Evolutionary conservation across 2,113 vertebrate species (phyloP), one percentile per base, ranked within the genome.

Genomic region (Marcusenius ussheri): DNA sequence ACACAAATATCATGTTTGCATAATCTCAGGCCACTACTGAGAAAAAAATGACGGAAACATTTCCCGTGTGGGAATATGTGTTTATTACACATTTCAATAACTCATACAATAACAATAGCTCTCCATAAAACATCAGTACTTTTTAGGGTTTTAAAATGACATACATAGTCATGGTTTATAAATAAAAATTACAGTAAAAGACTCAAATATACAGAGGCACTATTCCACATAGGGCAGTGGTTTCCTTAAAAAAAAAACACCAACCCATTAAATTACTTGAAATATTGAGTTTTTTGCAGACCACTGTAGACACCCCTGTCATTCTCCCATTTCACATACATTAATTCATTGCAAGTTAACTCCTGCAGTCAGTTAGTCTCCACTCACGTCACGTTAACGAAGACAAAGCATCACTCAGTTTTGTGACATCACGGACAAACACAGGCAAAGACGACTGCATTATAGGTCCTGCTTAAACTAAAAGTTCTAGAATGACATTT

Each of bases 41-140:
- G 31, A 45, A 70, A 66, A 66, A 88, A 42, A 24, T 13, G 4
- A 46, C 42, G 11, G 58, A 66, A 89, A 24, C 17, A 39, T 51
- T 83, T 50, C 17, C 45, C 46, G 2, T 88, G 31, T 83, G 47
- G 42, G 24, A 11, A 21, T 50, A 39, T 87, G 77, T 17, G 31
- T 21, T 62, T 90, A 51, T 66, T 46, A 89, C 39, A 86, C 66
- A 90, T 86, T 87, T 31, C 13, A 85, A 84, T 24, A 50, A 50
- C 27, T 7, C 35, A 42, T 27, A 45, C 77, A 84, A 27, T 80
- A 62, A 62, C 77, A 58, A 89, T 45, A 10, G 39, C 10, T 39
- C 70, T 53, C 58, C 50, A 39, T 83, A 87, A 70, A n/a, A 86
- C 83, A 86, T 51, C 66, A 80, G 62, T 13, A 89, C n/a, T 10